Evolutionary conservation across 2,797 vertebrate species (phyloP).

Genomic region (Muscicapa comitata): DNA sequence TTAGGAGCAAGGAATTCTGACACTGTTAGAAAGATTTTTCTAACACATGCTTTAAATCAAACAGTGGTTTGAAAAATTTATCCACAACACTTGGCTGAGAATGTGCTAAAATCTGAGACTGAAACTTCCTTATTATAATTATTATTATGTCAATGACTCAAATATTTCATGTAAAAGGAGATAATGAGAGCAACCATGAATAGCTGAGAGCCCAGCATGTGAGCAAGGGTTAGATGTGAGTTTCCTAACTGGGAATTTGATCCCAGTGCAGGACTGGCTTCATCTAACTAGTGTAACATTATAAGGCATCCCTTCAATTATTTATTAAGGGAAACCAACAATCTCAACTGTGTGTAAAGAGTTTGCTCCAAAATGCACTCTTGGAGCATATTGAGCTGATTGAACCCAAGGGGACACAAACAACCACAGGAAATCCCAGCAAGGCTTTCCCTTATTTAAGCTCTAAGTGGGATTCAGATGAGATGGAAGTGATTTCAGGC

Average conservation of each 20-base stretch:
- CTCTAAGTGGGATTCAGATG: not conserved
- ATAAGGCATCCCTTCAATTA: not conserved
- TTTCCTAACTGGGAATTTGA: not conserved
- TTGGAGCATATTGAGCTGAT: fast-evolving
- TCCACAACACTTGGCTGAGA: not conserved
- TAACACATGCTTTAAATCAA: not conserved
- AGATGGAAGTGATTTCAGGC: not conserved
- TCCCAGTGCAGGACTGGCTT: not conserved
- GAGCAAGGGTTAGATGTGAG: not conserved
- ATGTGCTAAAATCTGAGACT: not conserved
- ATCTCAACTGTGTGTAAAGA: not conserved
- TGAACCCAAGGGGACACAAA: not conserved
- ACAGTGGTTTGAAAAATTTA: not conserved
- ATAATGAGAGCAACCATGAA: fast-evolving
- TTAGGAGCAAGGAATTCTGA: not conserved
- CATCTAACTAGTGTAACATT: not conserved
- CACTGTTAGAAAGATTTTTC: not conserved
- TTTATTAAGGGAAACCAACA: not conserved
- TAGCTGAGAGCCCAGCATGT: not conserved
- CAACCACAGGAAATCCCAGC: not conserved
- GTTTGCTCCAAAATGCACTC: not conserved
- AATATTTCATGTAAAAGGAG: not conserved
- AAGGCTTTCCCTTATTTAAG: not conserved
- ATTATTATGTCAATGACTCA: not conserved
- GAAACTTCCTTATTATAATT: not conserved